Evolutionary conservation across 2,888 invertebrate species (phyloP).

Genomic region (Alsophila aescularia): DNA sequence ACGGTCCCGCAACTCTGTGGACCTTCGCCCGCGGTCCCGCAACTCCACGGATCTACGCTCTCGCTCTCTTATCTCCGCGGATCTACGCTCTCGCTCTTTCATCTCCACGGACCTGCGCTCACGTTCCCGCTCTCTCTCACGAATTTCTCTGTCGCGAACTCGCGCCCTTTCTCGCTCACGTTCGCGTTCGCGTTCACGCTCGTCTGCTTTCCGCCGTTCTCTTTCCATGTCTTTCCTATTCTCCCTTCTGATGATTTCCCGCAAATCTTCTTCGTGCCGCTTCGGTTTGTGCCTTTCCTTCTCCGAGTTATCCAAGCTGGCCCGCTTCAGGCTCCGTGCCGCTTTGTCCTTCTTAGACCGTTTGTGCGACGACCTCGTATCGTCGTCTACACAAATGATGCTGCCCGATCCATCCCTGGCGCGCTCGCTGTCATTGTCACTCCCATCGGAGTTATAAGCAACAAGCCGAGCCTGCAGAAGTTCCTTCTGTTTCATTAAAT

Average conservation of each 20-base stretch:
- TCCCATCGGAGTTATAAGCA: constrained; percentile 89
- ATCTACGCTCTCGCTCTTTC: not conserved
- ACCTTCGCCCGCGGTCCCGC: constrained; percentile 10
- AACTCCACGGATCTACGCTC: constrained; percentile 52
- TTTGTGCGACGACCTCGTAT: constrained; percentile 65
- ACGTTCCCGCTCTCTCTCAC: constrained; percentile 34
- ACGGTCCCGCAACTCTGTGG: constrained; percentile 32
- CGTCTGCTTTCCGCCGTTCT: constrained; percentile 54
- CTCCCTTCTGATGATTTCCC: constrained; percentile 66
- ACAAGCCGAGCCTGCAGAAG: constrained; percentile 90
- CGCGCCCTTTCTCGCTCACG: constrained; percentile 44
- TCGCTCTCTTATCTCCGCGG: constrained; percentile 31
- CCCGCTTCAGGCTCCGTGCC: constrained; percentile 64
- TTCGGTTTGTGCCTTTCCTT: constrained; percentile 58
- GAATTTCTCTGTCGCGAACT: constrained; percentile 50
- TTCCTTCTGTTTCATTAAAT: constrained; percentile 95
- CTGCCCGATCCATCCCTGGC: constrained; percentile 66
- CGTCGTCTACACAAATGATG: constrained; percentile 60
- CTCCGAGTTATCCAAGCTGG: constrained; percentile 64
- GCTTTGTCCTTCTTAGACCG: constrained; percentile 68
- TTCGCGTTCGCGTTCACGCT: constrained; percentile 47
- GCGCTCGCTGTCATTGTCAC: constrained; percentile 75
- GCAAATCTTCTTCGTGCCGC: constrained; percentile 73
- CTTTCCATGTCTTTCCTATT: constrained; percentile 64
- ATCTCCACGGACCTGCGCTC: constrained; percentile 49